phyloP scores from a whole-genome alignment of 2,797 vertebrate genomes.

The Sebastes umbrosus region DNA sequence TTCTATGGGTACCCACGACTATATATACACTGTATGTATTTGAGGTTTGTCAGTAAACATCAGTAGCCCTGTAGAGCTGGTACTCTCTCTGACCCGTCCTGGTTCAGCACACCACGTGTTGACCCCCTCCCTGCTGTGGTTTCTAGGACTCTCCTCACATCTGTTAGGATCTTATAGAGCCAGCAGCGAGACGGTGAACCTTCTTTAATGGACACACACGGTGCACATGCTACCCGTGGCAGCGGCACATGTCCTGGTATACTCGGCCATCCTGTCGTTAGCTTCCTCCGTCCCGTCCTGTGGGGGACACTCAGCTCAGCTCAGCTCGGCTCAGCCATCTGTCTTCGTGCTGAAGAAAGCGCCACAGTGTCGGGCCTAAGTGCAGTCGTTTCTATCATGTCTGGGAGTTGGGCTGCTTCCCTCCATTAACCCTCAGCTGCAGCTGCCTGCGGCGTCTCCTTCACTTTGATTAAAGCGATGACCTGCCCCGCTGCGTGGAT shows the following conservation, averaged over 20 bases:
- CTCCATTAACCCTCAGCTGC: slow-evolving; percentile 58
- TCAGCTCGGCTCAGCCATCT: slow-evolving; percentile 37
- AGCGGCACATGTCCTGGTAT: slow-evolving; percentile 20
- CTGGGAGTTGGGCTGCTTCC: slow-evolving; percentile 47
- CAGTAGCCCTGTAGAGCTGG: neutral
- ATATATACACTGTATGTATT: too few species aligned
- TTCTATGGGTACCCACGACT: too few species aligned
- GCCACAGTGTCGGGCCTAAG: slow-evolving; percentile 38
- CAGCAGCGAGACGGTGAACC: slow-evolving; percentile 6
- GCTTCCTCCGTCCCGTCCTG: slow-evolving; percentile 38
- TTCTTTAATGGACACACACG: slow-evolving; percentile 22
- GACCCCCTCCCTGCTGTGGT: slow-evolving; percentile 1
- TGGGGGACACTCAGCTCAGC: slow-evolving; percentile 7
- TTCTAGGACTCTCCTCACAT: slow-evolving; percentile 8
- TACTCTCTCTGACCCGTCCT: neutral
- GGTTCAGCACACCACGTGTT: neutral
- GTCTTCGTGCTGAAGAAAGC: slow-evolving; percentile 53
- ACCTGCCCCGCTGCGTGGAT: slow-evolving; percentile 15
- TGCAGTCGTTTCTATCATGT: slow-evolving; percentile 49
- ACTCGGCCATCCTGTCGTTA: slow-evolving; percentile 34
- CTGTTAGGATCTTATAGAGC: slow-evolving; percentile 1
- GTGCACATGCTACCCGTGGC: neutral
- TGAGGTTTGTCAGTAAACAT: too few species aligned
- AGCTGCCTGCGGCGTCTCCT: slow-evolving; percentile 41
- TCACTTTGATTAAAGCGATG: slow-evolving; percentile 67